phyloP scores from a whole-genome alignment of 2,113 vertebrate genomes.

The Noctilio leporinus region DNA sequence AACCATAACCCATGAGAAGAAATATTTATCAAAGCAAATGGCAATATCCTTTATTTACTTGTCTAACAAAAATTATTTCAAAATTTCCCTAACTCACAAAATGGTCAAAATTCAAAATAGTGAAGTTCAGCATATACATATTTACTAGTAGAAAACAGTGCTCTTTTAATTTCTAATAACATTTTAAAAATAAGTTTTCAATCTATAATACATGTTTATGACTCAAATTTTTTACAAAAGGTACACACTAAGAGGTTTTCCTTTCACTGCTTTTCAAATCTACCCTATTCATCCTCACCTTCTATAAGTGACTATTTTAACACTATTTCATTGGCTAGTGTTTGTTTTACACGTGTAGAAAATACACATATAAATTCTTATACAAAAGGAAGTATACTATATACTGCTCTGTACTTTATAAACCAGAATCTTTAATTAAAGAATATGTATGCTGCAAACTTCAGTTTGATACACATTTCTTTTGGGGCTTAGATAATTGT shows the following conservation, averaged over 20 bases:
- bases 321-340: background rate
- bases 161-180: background rate
- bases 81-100: background rate
- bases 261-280: background rate
- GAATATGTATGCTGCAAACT: constrained; percentile 1
- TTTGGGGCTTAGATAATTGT: background rate
- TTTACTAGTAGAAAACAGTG: background rate
- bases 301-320: background rate
- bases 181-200: background rate
- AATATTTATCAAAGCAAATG: constrained; percentile 22
- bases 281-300: background rate
- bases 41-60: background rate
- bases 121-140: constrained; percentile 1
- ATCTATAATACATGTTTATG: background rate
- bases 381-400: background rate
- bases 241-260: background rate
- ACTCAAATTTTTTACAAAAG: background rate
- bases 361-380: background rate
- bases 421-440: background rate
- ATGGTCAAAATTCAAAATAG: background rate
- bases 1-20: background rate
- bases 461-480: background rate
- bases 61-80: background rate
- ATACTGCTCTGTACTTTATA: background rate
- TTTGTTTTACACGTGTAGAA: background rate